Evolutionary conservation across 2,113 vertebrate genomes (phyloP).

Genomic region (Entelurus aequoreus): DNA sequence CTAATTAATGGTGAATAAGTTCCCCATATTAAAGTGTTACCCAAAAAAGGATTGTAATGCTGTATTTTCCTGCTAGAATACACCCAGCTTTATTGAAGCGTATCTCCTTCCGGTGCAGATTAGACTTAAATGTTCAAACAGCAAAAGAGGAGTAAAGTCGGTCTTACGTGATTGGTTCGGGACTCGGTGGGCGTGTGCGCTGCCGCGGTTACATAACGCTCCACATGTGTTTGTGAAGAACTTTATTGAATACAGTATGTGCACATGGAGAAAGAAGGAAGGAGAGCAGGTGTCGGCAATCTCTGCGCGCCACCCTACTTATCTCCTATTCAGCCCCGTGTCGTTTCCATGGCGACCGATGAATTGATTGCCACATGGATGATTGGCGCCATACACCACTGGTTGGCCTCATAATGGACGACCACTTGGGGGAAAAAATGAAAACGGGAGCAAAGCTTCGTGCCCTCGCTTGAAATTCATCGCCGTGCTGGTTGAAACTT

Average conservation of each 20-base stretch:
- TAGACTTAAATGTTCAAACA: neutral
- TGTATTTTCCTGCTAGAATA: too few relatives aligned
- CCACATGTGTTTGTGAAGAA: conserved; percentile 23
- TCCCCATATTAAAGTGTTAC: too few relatives aligned
- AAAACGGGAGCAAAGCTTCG: conserved; percentile 35
- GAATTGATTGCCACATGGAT: conserved; percentile 66
- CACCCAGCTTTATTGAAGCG: too few relatives aligned
- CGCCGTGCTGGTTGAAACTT: neutral
- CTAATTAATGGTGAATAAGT: too few relatives aligned
- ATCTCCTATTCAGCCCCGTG: conserved; percentile 63
- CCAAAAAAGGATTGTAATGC: too few relatives aligned
- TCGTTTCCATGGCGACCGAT: conserved; percentile 71
- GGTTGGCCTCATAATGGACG: conserved; percentile 64
- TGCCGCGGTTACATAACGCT: conserved; percentile 20
- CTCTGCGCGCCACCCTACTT: conserved; percentile 60
- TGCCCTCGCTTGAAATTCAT: neutral
- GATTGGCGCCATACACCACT: conserved; percentile 70
- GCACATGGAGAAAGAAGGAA: conserved; percentile 43
- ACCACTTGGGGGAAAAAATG: conserved; percentile 58
- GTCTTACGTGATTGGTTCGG: too few relatives aligned
- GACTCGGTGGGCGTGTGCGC: neutral
- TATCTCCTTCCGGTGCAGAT: neutral
- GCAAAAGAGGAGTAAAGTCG: neutral
- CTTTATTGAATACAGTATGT: conserved; percentile 17
- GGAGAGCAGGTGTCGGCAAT: conserved; percentile 72